A percentile compares a stretch with the other conserved stretches of the same genome.
These are phyloP conservation scores for Clytia hemisphaerica DNA, from an alignment of 30 jellyfish, hydroid and myxozoan species.

Conservation along the genomic window DNA sequence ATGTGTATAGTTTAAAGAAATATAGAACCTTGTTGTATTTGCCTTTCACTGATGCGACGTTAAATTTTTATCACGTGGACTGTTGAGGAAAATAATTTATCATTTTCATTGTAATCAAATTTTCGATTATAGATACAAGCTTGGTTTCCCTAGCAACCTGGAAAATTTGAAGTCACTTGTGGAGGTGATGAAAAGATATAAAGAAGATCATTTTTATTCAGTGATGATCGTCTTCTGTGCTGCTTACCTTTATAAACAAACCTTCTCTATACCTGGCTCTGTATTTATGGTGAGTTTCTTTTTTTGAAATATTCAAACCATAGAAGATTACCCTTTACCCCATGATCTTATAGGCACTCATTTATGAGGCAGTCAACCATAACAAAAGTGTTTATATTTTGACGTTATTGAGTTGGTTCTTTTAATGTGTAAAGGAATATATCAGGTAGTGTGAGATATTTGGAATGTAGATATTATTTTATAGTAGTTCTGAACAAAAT, in stretches of 20 bases:
- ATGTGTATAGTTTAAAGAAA: no score
- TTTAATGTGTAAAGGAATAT: no score
- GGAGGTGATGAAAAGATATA: constrained; percentile 37
- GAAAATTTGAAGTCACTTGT: constrained; percentile 67
- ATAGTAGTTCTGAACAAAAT: neutral
- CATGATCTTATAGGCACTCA: no score
- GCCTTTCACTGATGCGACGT: no score
- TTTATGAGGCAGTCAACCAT: no score
- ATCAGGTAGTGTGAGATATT: neutral
- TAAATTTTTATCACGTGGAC: no score
- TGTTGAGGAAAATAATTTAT: neutral
- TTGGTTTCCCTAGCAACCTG: constrained; percentile 69
- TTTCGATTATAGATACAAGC: neutral
- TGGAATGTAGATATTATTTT: neutral
- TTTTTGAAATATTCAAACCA: neutral
- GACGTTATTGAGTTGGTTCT: no score
- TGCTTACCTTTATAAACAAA: constrained; percentile 88
- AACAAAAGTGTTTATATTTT: no score
- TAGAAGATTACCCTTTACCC: no score
- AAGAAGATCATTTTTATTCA: constrained; percentile 34
- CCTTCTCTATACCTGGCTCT: constrained; percentile 98
- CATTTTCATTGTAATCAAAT: neutral
- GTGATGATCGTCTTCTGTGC: constrained; percentile 59
- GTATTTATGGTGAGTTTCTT: constrained; percentile 64
- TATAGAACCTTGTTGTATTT: no score